A percentile compares a stretch with the other conserved stretches of the same genome.
phyloP scores from a whole-genome alignment of 2,888 invertebrate species.

The Spodoptera exigua region DNA sequence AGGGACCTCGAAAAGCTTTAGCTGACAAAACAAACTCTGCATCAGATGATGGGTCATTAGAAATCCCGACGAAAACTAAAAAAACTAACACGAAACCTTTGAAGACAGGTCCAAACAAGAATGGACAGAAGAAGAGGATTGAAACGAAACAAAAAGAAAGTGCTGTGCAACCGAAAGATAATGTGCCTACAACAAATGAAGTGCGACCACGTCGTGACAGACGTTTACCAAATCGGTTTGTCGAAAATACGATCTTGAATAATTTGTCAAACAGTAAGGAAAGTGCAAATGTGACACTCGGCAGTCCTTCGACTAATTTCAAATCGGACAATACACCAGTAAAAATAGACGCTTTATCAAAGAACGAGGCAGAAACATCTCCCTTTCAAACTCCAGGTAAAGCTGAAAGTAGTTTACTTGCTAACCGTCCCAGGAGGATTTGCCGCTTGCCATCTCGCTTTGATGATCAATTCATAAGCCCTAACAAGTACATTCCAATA shows the following conservation, averaged over 20 bases:
- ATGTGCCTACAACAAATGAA: slow-evolving; percentile 29
- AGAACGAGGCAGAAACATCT: slow-evolving; percentile 45
- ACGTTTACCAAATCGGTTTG: slow-evolving; percentile 72
- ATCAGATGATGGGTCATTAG: slow-evolving; percentile 76
- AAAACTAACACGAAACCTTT: slow-evolving; percentile 43
- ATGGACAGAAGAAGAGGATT: slow-evolving; percentile 16
- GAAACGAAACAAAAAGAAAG: slow-evolving; percentile 22
- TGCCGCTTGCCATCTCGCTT: slow-evolving; percentile 78
- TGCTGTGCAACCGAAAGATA: slow-evolving; percentile 9
- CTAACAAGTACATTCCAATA: slow-evolving; percentile 74
- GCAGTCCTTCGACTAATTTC: background rate
- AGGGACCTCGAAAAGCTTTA: slow-evolving; percentile 71
- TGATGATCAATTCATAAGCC: slow-evolving; percentile 78
- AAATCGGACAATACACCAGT: slow-evolving; percentile 10
- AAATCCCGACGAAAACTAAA: slow-evolving; percentile 52
- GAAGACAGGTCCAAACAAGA: slow-evolving; percentile 18
- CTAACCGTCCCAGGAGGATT: slow-evolving; percentile 74
- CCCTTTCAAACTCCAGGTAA: slow-evolving; percentile 69
- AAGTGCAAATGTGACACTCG: slow-evolving; percentile 18
- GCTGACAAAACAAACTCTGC: slow-evolving; percentile 84
- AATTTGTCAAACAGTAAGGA: slow-evolving; percentile 65
- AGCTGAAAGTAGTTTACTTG: slow-evolving; percentile 67
- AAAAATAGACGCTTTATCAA: slow-evolving; percentile 30
- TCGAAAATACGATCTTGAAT: slow-evolving; percentile 65
- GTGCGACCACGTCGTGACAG: slow-evolving; percentile 70